Percentiles rank a stretch among this genome's conserved stretches.
Evolutionary conservation across 30 jellyfish, hydroid and myxozoan genomes (phyloP).

Genomic region (Cassiopea xamachana): DNA sequence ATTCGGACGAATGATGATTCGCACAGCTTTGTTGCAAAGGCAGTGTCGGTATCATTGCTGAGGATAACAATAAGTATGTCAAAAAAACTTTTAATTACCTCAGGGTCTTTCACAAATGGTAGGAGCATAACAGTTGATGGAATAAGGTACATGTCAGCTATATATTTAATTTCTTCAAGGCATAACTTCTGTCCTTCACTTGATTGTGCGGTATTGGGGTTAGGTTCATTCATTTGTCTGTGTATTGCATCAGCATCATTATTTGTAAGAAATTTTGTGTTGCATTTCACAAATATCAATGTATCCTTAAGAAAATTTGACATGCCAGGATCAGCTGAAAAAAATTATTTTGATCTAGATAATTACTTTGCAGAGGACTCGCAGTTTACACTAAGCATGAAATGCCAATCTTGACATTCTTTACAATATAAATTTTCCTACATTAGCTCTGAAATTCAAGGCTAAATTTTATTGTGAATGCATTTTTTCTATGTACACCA

Average conservation of each 20-base stretch:
- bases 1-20: slow-evolving; percentile 75
- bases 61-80: slow-evolving; percentile 53
- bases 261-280: not conserved
- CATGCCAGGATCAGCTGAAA: slow-evolving; percentile 37
- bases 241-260: not conserved
- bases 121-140: slow-evolving; percentile 76
- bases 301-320: not conserved
- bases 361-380: too few species aligned
- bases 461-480: too few species aligned
- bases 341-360: too few species aligned
- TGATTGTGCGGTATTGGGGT: not conserved
- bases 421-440: too few species aligned
- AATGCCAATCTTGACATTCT: too few species aligned
- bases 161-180: slow-evolving; percentile 4
- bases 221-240: not conserved
- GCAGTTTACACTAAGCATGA: too few species aligned
- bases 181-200: not conserved
- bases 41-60: not conserved
- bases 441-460: too few species aligned
- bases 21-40: slow-evolving; percentile 72
- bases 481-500: too few species aligned
- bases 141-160: slow-evolving; percentile 53
- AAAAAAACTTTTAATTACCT: slow-evolving; percentile 34
- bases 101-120: slow-evolving; percentile 25
- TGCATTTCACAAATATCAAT: not conserved